Evolutionary conservation across 1,140 invertebrate genomes (phyloP).

Genomic region (Zophobas atratus): DNA sequence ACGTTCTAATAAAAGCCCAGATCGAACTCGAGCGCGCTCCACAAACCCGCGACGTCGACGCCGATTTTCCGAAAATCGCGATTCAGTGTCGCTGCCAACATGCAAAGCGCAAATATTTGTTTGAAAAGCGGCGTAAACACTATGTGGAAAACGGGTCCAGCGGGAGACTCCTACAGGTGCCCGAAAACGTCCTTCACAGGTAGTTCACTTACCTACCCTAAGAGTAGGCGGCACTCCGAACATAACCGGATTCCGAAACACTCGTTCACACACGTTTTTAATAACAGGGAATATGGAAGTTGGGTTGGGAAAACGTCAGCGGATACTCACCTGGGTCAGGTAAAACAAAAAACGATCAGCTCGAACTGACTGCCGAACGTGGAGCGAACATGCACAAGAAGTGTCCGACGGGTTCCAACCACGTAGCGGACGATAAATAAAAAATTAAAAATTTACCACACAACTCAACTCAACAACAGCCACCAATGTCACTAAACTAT

Average conservation of each 20-base stretch:
- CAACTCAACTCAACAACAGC: constrained; percentile 16
- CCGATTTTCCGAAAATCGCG: background rate
- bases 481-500: constrained; percentile 42
- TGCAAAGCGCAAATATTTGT: no score
- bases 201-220: constrained; percentile 42
- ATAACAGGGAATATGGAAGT: constrained; percentile 35
- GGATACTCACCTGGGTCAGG: constrained; percentile 19
- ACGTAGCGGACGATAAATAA: constrained; percentile 10
- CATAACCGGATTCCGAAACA: constrained; percentile 25
- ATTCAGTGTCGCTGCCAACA: no score
- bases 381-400: constrained; percentile 5
- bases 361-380: background rate
- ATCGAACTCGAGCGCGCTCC: background rate
- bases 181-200: constrained; percentile 28
- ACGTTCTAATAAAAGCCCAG: constrained; percentile 25
- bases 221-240: constrained; percentile 20
- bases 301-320: constrained; percentile 10
- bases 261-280: constrained; percentile 35
- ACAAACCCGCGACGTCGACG: constrained; percentile 20
- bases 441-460: constrained; percentile 31
- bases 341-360: constrained; percentile 11
- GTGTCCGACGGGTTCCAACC: constrained; percentile 3
- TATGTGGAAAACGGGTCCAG: background rate
- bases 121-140: no score
- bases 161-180: constrained; percentile 36